Evolutionary conservation across 2,888 invertebrate species (phyloP).

Genomic region (Temnothorax rugatulus): DNA sequence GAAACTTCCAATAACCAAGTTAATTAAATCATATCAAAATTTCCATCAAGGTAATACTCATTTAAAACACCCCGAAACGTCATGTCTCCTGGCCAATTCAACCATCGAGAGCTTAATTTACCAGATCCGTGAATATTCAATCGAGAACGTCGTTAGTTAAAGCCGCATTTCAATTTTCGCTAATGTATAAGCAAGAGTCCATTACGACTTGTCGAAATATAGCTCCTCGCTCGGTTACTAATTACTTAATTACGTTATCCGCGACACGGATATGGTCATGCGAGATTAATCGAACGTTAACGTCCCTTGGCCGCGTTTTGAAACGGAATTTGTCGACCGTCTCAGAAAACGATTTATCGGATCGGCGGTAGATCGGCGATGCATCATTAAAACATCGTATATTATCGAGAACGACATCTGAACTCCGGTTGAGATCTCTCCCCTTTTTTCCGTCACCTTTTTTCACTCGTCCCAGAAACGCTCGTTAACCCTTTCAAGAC

Average conservation of each 20-base stretch:
- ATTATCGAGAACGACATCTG: not conserved
- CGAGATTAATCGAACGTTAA: not conserved
- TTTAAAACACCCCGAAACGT: not conserved
- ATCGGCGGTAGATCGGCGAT: not conserved
- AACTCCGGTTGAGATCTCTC: not conserved
- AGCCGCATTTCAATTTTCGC: not conserved
- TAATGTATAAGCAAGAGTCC: slow-evolving; percentile 14
- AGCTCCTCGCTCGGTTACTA: not conserved
- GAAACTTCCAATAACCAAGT: not conserved
- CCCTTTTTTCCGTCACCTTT: not conserved
- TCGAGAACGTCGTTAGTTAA: not conserved
- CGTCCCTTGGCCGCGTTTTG: not conserved
- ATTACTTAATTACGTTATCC: not conserved
- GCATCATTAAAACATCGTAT: not conserved
- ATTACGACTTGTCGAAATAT: slow-evolving; percentile 12
- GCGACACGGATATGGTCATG: not conserved
- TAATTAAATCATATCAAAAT: slow-evolving; percentile 16
- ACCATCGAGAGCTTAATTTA: not conserved
- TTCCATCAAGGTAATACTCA: not conserved
- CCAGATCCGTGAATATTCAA: not conserved
- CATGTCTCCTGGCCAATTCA: not conserved
- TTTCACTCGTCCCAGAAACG: not conserved
- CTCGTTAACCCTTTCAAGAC: not conserved
- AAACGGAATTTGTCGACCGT: not conserved
- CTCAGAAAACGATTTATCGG: not conserved